Base-by-base conservation (phyloP, 2,113 vertebrate species). In the Lagopus leucura region DNA sequence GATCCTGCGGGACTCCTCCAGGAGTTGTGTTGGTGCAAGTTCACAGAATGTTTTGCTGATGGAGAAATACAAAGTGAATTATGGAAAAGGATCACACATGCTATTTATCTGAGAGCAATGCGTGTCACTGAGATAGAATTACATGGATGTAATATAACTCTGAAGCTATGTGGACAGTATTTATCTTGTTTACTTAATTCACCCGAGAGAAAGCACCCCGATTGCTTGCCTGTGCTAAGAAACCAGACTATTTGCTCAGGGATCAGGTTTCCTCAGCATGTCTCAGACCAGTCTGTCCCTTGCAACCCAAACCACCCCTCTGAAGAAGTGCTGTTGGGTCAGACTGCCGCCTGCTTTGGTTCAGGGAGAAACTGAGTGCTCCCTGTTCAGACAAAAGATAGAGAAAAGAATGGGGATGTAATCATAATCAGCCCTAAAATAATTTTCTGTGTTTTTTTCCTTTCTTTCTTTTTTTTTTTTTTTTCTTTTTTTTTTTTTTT, bases 371-470 rank as follows among this genome's bases (percentile, higher is more conserved):
- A 17, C 28, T 34, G 1, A 0, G 3, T 14, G 6, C 38, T 2
- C 1, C 1, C 28, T 65, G 2, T 10, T 20, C 74, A n/a, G 27
- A 57, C 4, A n/a, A 71, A 32, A 55, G 7, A 11, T 55, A n/a
- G 8, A 22, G 10, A 69, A 57, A 69, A 40, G 67, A 55, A 28
- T 86, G 18, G 18, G 38, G 27, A 58, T 3, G 5, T 55, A 11
- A n/a, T 86, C 3, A 8, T 72, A 67, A 76, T n/a, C 1, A 3
- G 11, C 74, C 75, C 5, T 45, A 71, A 71, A 81, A 54, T 67
- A 0, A 32, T 5, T 14, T 28, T 0, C 12, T 27, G 25, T 3
- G 3, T 15, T 12, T 28, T 0, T 8, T 69, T 12, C 25, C 0
- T 7, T 69, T 67, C 4, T 69, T 47, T 47, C 9, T 11, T 28